Percentiles rank a stretch among this genome's conserved stretches.
These are phyloP conservation scores for Pavo muticus DNA, from an alignment of 2,113 vertebrate genomes.

Conservation along the genomic window DNA sequence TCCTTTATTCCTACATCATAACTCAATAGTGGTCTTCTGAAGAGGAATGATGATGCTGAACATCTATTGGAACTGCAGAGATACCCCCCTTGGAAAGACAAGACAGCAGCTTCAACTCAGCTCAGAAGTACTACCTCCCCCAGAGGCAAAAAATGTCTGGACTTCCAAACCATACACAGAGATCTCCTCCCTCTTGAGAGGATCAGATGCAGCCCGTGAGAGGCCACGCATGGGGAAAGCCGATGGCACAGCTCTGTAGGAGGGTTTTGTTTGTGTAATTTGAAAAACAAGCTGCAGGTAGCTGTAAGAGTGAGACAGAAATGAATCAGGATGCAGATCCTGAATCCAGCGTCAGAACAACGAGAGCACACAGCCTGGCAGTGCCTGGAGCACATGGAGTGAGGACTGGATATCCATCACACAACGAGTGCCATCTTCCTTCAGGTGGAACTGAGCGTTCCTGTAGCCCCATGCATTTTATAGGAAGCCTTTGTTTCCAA, in stretches of 20 bases:
- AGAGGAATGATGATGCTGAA: neutral
- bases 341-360: neutral
- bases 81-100: neutral
- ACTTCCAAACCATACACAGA: neutral
- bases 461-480: neutral
- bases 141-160: neutral
- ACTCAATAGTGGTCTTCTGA: neutral
- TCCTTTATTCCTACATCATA: neutral
- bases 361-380: neutral
- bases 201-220: neutral
- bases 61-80: neutral
- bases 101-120: neutral
- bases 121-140: neutral
- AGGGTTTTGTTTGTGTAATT: neutral
- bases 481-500: neutral
- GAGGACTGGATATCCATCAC: neutral
- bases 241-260: neutral
- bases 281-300: neutral
- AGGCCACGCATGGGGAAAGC: neutral
- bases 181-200: neutral
- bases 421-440: neutral
- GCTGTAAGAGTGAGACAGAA: neutral
- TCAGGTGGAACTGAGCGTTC: rapidly evolving
- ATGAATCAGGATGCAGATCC: neutral
- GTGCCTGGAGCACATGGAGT: neutral